Evolutionary conservation across 2,888 invertebrate species (phyloP).

Genomic region (Elaeidobius kamerunicus): DNA sequence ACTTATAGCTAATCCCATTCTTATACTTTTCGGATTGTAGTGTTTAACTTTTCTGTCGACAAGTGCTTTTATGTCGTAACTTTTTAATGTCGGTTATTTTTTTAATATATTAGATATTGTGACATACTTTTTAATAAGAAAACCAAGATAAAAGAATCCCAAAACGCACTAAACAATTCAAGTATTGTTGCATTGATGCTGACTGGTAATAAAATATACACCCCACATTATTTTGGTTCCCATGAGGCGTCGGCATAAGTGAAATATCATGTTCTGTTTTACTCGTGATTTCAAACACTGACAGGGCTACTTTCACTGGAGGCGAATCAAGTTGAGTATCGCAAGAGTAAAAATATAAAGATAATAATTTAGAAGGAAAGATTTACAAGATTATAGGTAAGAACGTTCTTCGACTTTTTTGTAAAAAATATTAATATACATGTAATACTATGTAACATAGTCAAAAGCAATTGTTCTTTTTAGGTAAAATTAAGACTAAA

Average conservation of each 20-base stretch:
- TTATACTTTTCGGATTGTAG: too few relatives aligned
- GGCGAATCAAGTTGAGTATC: constrained; percentile 11
- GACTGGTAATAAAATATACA: constrained; percentile 21
- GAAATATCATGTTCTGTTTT: constrained; percentile 29
- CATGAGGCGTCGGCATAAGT: constrained; percentile 21
- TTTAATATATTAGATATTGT: too few relatives aligned
- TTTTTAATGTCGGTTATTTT: too few relatives aligned
- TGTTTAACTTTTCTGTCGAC: too few relatives aligned
- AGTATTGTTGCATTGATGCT: constrained; percentile 11
- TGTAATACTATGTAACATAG: too few relatives aligned
- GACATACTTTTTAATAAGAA: too few relatives aligned
- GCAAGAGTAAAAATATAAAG: not conserved
- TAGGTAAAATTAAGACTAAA: too few relatives aligned
- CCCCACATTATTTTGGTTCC: constrained; percentile 25
- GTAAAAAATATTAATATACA: too few relatives aligned
- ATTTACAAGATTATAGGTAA: not conserved
- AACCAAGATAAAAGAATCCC: not conserved
- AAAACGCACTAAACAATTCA: constrained; percentile 9
- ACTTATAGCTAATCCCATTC: too few relatives aligned
- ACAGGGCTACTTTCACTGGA: constrained; percentile 27
- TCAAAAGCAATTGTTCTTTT: too few relatives aligned
- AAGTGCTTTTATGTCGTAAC: too few relatives aligned
- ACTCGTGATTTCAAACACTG: constrained; percentile 21
- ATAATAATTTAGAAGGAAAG: not conserved
- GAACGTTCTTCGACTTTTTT: too few relatives aligned